Base-by-base conservation (phyloP, 2,797 vertebrate genomes). In the Sebastiscus albofasciatus region DNA sequence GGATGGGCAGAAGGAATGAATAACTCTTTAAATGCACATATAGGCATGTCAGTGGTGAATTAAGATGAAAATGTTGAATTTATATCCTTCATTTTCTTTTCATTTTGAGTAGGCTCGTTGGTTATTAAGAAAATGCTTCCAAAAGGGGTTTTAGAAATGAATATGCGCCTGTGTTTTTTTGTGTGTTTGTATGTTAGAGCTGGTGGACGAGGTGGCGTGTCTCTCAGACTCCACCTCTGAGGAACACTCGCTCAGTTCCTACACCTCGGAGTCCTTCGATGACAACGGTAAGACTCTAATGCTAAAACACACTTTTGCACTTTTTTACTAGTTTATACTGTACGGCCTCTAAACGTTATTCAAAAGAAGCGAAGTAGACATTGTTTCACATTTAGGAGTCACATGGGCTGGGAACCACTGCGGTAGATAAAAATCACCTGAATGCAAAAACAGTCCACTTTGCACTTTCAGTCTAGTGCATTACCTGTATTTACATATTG, bases 161-260 rank as follows among this genome's bases (percentile, higher is more conserved):
- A 72, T n/a, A 20, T 33, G 14, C 10, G 1, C 12, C 6, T 69
- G 42, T 80, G 18, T 77, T 27, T 60, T 60, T 76, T 11, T 76
- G n/a, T 87, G 18, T 77, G 69, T 80, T 68, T 86, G 18, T 75
- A 92, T 92, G 61, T 87, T 93, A 55, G 97, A 96, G 87, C 93
- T 96, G 72, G 77, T 89, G 18, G 97, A 97, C 54, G 96, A 97
- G 69, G 94, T 95, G 77, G 94, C 96, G 24, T 96, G 96, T 94
- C 97, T 97, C 90, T 95, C 98, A 49, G 97, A 97, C 90, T 97
- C 97, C 93, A 97, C 96, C 83, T 97, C 97, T 0, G 98, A 99
- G 92, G 97, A 96, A 12, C 97, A 94, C 73, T 99, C 98, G 24
- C 95, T 97, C 90, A 97, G 95, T 86, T 99, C 98, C 81, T 98